phyloP scores from a whole-genome alignment of 2,797 vertebrate genomes.

The Helostoma temminkii region DNA sequence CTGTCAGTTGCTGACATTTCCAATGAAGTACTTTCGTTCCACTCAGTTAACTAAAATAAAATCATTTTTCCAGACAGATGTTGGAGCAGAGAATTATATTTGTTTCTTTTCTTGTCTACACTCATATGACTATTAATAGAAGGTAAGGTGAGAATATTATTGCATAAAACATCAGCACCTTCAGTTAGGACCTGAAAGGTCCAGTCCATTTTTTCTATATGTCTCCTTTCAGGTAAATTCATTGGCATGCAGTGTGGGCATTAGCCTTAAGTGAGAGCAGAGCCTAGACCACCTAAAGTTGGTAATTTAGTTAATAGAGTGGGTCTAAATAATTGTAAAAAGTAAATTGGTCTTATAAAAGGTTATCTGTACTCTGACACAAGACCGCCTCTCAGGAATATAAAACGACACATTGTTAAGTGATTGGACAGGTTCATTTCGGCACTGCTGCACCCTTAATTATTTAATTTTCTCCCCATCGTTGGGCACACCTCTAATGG shows the following conservation, averaged over 20 bases:
- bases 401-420: conserved; percentile 74
- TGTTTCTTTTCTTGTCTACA: conserved; percentile 16
- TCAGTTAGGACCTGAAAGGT: conserved; percentile 22
- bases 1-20: conserved; percentile 41
- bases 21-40: conserved; percentile 20
- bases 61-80: conserved; percentile 8
- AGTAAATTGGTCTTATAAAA: conserved; percentile 78
- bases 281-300: conserved; percentile 54
- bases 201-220: not conserved
- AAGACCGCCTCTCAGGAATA: conserved; percentile 67
- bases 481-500: conserved; percentile 50
- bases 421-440: conserved; percentile 73
- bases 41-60: conserved; percentile 30
- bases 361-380: conserved; percentile 74
- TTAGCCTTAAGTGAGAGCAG: conserved; percentile 13
- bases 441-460: conserved; percentile 59
- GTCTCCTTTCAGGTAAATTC: conserved; percentile 29
- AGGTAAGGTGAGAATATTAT: not conserved
- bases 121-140: not conserved
- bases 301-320: conserved; percentile 69
- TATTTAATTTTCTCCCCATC: conserved; percentile 69
- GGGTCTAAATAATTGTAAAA: conserved; percentile 68
- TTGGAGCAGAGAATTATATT: not conserved
- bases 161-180: conserved; percentile 5
- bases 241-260: conserved; percentile 43